Evolutionary conservation across 92 coral and sea anemone species (phyloP).

Genomic region (Epizoanthus stellaris): DNA sequence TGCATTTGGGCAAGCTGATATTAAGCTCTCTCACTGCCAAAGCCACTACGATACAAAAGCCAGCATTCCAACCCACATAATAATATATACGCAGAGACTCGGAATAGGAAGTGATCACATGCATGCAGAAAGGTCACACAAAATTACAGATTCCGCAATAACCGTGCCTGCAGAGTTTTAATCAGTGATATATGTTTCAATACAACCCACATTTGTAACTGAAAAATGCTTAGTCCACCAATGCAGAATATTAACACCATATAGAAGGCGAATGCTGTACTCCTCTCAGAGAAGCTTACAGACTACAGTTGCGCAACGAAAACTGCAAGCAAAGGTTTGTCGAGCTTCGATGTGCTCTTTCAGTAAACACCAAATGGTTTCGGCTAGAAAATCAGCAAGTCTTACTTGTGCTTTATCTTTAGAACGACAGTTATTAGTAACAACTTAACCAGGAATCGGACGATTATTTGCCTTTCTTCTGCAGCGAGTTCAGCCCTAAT

Average conservation of each 20-base stretch:
- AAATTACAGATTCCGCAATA: not conserved
- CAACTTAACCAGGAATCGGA: not conserved
- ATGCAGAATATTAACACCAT: not conserved
- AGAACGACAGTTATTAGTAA: not conserved
- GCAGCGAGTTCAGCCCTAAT: not conserved
- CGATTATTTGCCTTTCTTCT: not conserved
- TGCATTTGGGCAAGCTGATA: not conserved
- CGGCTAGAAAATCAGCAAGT: conserved; percentile 11
- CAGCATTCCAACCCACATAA: conserved; percentile 37
- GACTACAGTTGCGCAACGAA: conserved; percentile 38
- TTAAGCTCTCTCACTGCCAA: not conserved
- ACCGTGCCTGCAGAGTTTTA: not conserved
- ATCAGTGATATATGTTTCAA: no score
- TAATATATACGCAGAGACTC: conserved; percentile 1
- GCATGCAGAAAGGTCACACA: not conserved
- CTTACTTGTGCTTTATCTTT: not conserved
- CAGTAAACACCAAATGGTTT: conserved; percentile 30
- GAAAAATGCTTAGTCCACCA: not conserved
- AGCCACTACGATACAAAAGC: not conserved
- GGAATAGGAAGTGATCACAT: no score
- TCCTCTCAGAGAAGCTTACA: not conserved
- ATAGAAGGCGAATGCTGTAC: not conserved
- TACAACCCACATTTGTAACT: not conserved
- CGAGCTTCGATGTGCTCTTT: conserved; percentile 8
- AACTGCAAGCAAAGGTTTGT: conserved; percentile 25